Evolutionary conservation across 2,113 vertebrate species (phyloP).

Genomic region (Albula glossodonta): DNA sequence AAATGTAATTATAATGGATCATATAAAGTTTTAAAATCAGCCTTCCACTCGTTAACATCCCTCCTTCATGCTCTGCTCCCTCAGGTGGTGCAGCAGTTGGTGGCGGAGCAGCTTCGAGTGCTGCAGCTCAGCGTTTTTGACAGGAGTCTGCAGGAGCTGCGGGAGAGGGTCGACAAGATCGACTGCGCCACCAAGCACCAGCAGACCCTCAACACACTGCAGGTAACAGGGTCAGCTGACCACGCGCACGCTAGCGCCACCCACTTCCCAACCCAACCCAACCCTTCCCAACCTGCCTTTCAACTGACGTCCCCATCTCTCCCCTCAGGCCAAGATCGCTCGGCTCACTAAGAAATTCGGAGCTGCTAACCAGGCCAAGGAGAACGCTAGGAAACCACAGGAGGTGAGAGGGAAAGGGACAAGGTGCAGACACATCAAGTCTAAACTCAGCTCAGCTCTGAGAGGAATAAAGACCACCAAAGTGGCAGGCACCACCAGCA

Average conservation of each 20-base stretch:
- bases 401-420: conserved; percentile 68
- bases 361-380: conserved; percentile 81
- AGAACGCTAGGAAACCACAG: conserved; percentile 86
- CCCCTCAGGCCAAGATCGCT: conserved; percentile 84
- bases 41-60: not conserved
- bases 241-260: not conserved
- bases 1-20: no score
- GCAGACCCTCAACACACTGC: conserved; percentile 81
- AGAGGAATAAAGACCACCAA: not conserved
- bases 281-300: no score
- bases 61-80: not conserved
- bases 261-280: not conserved
- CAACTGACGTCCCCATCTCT: not conserved
- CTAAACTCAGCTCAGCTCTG: not conserved
- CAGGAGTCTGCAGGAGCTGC: conserved; percentile 83
- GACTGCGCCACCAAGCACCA: conserved; percentile 89
- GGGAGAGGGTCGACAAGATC: conserved; percentile 87
- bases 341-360: conserved; percentile 92
- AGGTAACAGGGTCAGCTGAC: conserved; percentile 67
- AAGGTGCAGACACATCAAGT: not conserved
- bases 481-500: not conserved
- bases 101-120: conserved; percentile 82
- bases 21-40: no score
- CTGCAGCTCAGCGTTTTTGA: conserved; percentile 86
- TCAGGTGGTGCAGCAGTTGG: conserved; percentile 86